Base-by-base conservation (phyloP, 2,888 invertebrate genomes). In the Neoscelio sp. region DNA sequence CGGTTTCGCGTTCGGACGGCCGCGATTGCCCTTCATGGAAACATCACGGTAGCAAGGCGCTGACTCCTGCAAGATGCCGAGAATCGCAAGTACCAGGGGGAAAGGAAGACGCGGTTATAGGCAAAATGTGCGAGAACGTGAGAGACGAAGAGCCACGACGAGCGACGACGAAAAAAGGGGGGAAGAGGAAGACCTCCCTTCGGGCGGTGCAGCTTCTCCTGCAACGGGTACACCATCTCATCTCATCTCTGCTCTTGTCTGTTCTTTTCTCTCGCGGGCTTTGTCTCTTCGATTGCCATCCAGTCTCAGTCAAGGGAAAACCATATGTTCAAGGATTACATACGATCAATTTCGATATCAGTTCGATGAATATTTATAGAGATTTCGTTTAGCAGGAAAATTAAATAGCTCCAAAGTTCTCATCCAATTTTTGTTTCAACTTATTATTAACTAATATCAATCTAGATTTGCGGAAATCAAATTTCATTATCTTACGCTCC, bases 161-260 rank as follows among this genome's bases (percentile, higher is more conserved):
- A 13, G 3, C 8, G 30, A 44, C 42, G 38, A 17, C 50, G 67
- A 35, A 42, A 65, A 12, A 48, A 33, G 30, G 35, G 23, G 12
- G 52, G 10, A 33, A 26, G 13, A 48, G 54, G 60, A 18, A 48
- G 33, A 64, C 48, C 84, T 85, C 83, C 87, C 87, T 85, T 77
- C 85, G 80, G 87, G 87, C 87, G 85, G 86, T 87, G 83, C 87
- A 87, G 86, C 87, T 85, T 87, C 87, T 87, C 83, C 81, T 26
- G 82, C 83, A 81, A 84, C 80, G 80, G 80, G 80, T 79, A 83
- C n/a, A n/a, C 81, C 71, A 44, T 68, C 71, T 78, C 68, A 62
- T 73, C 71, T 60, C 78, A 56, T 60, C 78, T 71, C 54, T 70
- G 30, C 65, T 80, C 64, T 79, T 58, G 67, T 78, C 62, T 75